Evolutionary conservation across 2,888 invertebrate genomes (phyloP), one percentile per base, ranked within the genome.

Genomic region (Patella depressa): DNA sequence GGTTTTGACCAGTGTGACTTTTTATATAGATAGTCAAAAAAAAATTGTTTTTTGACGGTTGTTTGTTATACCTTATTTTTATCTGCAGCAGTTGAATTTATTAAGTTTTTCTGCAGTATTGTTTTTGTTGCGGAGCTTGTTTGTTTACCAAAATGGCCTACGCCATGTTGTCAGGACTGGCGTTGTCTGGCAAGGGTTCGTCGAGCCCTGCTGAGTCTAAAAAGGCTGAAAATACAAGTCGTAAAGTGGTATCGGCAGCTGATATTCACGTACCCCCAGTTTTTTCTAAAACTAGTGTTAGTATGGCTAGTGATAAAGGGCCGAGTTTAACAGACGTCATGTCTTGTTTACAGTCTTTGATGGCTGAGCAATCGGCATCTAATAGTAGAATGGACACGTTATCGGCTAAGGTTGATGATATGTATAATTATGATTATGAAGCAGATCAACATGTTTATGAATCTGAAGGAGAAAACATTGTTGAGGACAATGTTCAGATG

Each of bases 61-160:
- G 24, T n/a, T 65, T 65, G 19, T 2, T 65, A 65, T 4, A 19
- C 15, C 24, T 65, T 65, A 65, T 65, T 19, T 11, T 65, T 65
- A n/a, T 65, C 65, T 11, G 65, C 7, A n/a, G n/a, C 9, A 65
- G n/a, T 65, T 65, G n/a, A 29, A 29, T 29, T 29, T 29, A 29
- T 29, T 29, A 29, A 29, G 65, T 65, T 59, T 59, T 14, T 14
- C 15, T n/a, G 15, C 11, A 7, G n/a, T 19, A 65, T 19, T 5
- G 24, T n/a, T n/a, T 65, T n/a, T 9, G 65, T 19, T 19, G 9
- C 19, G n/a, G 65, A 19, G 4, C 2, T 65, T 65, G n/a, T 19
- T 65, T 19, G 24, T 9, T n/a, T n/a, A 65, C 65, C 65, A 65
- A 65, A 65, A 65, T 65, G 65, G 65, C 65, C 19, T 19, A 65